Conservation (phyloP, 2,888 invertebrate genomes). For the Apamea monoglypha region DNA sequence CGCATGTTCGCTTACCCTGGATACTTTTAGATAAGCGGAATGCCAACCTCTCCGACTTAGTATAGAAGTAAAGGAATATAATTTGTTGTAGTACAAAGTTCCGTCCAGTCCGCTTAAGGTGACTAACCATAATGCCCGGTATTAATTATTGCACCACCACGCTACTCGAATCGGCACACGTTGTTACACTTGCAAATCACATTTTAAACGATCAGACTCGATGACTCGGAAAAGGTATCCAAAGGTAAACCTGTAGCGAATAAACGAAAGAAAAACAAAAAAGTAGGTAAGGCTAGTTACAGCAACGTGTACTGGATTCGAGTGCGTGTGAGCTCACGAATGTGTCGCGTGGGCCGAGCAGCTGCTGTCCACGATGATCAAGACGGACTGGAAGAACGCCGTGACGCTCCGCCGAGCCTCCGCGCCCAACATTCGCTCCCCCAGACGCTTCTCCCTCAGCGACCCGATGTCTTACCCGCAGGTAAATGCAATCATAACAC, state of each 20-base stretch:
- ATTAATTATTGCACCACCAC: conserved; percentile 76
- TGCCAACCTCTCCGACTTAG: conserved; percentile 46
- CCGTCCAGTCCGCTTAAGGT: conserved; percentile 68
- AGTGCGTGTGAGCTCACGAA: conserved; percentile 65
- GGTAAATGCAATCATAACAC: conserved; percentile 71
- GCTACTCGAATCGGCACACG: conserved; percentile 69
- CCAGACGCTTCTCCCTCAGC: conserved; percentile 82
- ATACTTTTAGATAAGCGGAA: conserved; percentile 50
- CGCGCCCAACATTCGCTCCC: conserved; percentile 84
- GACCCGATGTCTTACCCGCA: conserved; percentile 85
- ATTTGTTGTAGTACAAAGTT: conserved; percentile 50
- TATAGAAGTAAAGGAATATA: conserved; percentile 41
- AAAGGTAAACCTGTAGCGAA: background rate
- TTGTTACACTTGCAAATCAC: conserved; percentile 49
- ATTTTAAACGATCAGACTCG: background rate
- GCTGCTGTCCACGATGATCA: conserved; percentile 94
- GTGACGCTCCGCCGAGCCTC: conserved; percentile 86
- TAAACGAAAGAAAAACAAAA: background rate
- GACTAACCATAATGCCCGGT: conserved; percentile 77
- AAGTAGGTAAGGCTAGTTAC: conserved; percentile 11
- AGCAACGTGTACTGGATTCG: conserved; percentile 58
- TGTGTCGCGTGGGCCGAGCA: conserved; percentile 83
- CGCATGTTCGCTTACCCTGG: conserved; percentile 71
- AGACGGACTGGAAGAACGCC: conserved; percentile 92
- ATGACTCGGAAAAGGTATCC: background rate